Conservation (phyloP, 2,888 invertebrate species). For the Cephus nigrinus region DNA sequence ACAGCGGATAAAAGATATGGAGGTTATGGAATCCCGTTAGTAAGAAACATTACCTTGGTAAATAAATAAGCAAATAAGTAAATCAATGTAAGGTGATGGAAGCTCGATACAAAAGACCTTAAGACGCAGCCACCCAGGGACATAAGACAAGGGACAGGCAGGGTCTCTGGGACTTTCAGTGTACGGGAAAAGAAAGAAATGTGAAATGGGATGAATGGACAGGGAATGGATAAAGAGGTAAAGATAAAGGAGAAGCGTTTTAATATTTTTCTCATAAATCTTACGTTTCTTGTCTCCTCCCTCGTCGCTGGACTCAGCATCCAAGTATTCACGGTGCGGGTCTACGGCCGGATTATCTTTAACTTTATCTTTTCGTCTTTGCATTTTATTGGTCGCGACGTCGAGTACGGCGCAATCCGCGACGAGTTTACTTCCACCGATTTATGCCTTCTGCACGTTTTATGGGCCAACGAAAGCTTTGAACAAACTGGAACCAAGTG, state of each 20-base stretch:
- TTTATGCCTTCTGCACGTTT: neutral
- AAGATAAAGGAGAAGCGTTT: conserved; percentile 28
- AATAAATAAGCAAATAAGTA: neutral
- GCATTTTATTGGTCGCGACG: conserved; percentile 48
- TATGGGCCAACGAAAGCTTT: neutral
- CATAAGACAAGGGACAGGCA: neutral
- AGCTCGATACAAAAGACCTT: neutral
- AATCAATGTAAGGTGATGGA: neutral
- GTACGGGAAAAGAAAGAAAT: neutral
- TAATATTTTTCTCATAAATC: conserved; percentile 56
- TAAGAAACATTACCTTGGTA: neutral
- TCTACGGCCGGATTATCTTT: conserved; percentile 50
- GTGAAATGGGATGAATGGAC: neutral
- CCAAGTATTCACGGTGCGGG: conserved; percentile 58
- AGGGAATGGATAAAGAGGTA: conserved; percentile 8
- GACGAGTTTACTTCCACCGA: neutral
- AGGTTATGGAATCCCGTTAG: neutral
- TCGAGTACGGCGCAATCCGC: neutral
- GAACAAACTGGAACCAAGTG: neutral
- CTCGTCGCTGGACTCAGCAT: conserved; percentile 58
- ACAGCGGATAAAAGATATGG: neutral
- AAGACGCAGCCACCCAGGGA: neutral
- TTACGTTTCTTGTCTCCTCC: conserved; percentile 38
- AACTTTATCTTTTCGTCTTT: conserved; percentile 52
- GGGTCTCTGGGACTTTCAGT: neutral